phyloP scores from a whole-genome alignment of 2,113 vertebrate species.

The Leptodactylus fuscus region DNA sequence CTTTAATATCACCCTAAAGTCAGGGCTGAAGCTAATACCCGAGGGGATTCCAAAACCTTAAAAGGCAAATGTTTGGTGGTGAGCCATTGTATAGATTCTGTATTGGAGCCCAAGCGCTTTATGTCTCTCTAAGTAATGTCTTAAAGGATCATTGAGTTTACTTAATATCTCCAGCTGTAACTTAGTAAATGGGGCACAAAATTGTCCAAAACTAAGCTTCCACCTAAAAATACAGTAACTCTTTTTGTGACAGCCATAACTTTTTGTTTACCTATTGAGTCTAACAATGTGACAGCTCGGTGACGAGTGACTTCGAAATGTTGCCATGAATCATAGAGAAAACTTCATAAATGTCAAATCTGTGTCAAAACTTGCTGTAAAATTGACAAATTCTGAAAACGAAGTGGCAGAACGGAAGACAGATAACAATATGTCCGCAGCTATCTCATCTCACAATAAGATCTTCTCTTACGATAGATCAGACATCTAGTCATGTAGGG shows the following conservation, averaged over 20 bases:
- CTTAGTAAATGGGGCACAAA: neutral
- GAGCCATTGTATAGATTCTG: no score
- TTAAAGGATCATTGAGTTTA: neutral
- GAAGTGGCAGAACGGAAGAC: neutral
- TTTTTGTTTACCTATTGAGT: neutral
- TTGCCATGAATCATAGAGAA: neutral
- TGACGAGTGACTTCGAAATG: neutral
- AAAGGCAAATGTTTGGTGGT: no score
- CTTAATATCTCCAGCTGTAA: neutral
- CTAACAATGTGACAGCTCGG: neutral
- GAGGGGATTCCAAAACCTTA: no score
- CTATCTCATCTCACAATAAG: neutral
- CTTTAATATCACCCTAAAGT: no score
- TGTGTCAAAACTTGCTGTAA: slow-evolving; percentile 17
- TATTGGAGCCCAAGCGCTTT: no score
- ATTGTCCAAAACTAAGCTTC: neutral
- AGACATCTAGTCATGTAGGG: neutral
- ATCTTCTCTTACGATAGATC: neutral
- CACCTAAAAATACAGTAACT: neutral
- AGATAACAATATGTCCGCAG: neutral
- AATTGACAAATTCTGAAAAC: neutral
- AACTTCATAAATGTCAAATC: neutral
- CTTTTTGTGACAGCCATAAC: neutral
- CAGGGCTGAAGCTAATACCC: no score
- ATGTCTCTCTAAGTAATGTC: no score